A percentile compares a stretch with the other conserved stretches of the same genome.
Conservation (phyloP, 2,797 vertebrate genomes). For the Myotis vivesi region DNA sequence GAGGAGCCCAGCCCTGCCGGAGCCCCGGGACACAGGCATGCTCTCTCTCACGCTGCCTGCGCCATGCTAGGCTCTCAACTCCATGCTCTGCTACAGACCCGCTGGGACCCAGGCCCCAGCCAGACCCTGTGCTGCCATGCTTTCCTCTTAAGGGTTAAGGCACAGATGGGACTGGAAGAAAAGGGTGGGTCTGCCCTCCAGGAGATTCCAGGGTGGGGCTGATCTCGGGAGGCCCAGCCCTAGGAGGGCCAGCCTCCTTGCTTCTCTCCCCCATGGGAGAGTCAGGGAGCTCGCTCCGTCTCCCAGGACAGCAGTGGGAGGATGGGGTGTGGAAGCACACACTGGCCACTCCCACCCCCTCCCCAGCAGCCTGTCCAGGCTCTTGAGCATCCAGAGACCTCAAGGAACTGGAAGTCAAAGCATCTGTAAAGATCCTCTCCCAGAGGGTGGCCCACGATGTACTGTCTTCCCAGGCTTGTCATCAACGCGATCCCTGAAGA, state of each 20-base stretch:
- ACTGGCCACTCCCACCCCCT: fast-evolving
- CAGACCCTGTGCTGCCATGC: background rate
- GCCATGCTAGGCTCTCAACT: background rate
- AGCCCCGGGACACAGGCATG: background rate
- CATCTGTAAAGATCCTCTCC: background rate
- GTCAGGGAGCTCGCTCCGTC: background rate
- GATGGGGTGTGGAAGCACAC: fast-evolving
- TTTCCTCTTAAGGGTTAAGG: background rate
- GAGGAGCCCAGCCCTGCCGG: background rate
- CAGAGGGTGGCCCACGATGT: fast-evolving
- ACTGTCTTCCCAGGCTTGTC: background rate
- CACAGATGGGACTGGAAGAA: background rate
- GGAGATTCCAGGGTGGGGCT: background rate
- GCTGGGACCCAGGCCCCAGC: fast-evolving
- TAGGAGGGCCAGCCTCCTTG: background rate
- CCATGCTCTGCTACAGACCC: background rate
- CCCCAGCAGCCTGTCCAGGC: background rate
- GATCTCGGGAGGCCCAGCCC: background rate
- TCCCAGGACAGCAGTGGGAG: background rate
- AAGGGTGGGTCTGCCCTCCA: background rate
- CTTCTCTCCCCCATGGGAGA: background rate
- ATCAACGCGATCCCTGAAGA: background rate
- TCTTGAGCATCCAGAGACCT: background rate
- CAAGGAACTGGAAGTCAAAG: background rate
- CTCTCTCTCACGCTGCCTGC: background rate